phyloP scores from a whole-genome alignment of 2,888 invertebrate species.

The Epirrhoe tristata region DNA sequence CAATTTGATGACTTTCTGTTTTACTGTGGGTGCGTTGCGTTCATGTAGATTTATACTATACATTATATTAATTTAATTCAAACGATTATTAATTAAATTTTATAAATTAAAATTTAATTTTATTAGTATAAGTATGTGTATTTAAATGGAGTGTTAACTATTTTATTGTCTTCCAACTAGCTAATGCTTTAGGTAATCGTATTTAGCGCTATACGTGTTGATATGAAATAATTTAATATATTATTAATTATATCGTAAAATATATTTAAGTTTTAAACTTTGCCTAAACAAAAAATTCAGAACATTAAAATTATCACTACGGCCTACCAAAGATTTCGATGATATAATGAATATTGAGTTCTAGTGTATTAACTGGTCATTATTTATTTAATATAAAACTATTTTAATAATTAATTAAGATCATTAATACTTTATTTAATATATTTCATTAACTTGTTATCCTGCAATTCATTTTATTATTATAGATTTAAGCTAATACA shows the following conservation, averaged over 20 bases:
- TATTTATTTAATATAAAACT: slow-evolving; percentile 28
- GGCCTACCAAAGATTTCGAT: slow-evolving; percentile 40
- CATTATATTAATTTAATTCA: slow-evolving; percentile 55
- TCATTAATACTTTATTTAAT: too few species aligned
- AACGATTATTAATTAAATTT: slow-evolving; percentile 49
- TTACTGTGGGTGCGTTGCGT: slow-evolving; percentile 76
- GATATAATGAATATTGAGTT: slow-evolving; percentile 14
- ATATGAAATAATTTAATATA: slow-evolving; percentile 14
- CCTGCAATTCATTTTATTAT: slow-evolving; percentile 51
- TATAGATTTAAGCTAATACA: slow-evolving; percentile 45
- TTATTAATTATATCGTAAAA: slow-evolving; percentile 2
- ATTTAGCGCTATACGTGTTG: slow-evolving; percentile 33
- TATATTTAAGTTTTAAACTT: neutral
- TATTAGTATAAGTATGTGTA: slow-evolving; percentile 41
- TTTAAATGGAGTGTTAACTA: slow-evolving; percentile 53
- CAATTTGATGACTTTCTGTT: slow-evolving; percentile 67
- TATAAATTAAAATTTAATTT: slow-evolving; percentile 15
- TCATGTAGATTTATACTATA: slow-evolving; percentile 77
- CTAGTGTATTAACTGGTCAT: slow-evolving; percentile 39
- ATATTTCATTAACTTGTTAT: slow-evolving; percentile 50
- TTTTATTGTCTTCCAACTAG: slow-evolving; percentile 72
- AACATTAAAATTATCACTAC: slow-evolving; percentile 12
- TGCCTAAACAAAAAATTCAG: slow-evolving; percentile 3
- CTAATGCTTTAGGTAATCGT: slow-evolving; percentile 54
- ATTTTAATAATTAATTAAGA: too few species aligned